Evolutionary conservation across 2,888 invertebrate species (phyloP), one percentile per base, ranked within the genome.

Genomic region (Vanessa cardui): DNA sequence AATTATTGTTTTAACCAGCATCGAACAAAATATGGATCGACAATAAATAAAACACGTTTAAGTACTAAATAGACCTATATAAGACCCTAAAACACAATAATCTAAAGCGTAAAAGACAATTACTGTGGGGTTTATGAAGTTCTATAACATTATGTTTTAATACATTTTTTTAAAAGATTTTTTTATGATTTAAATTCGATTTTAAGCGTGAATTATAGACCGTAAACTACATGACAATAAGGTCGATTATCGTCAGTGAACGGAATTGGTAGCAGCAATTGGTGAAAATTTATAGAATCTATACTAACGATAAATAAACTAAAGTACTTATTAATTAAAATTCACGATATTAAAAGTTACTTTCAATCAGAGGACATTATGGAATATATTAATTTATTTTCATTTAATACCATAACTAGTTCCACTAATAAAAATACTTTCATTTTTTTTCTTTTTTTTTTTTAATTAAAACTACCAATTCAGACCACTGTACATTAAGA

Each of bases 81-180:
- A 76, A 76, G 62, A 76, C 77, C 76, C 73, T 47, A 65, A 67
- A 66, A 69, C 74, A 75, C 75, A 77, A 77, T 77, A 75, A 78
- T 74, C 74, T 73, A 49, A 66, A 72, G 71, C 54, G 58, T 62
- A 62, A 66, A 64, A 56, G 26, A 62, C 52, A 74, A 76, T 75
- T 78, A 77, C 73, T 76, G 74, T 69, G 73, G 78, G 76, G 76
- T 78, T 76, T 76, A 78, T 68, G 54, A 60, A 67, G 72, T 69
- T 69, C 68, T 71, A 54, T 47, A 49, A 45, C 8, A n/a, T 12
- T 15, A 46, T 72, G 63, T 68, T 52, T 64, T 62, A 58, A 45
- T 16, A 61, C 12, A 39, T 12, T 49, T 5, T 39, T n/a, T 44
- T 44, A 9, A 12, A 20, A 16, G 15, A 20, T 20, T 58, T n/a